A percentile compares a stretch with the other conserved stretches of the same genome.
Evolutionary conservation across 2,113 vertebrate genomes (phyloP).

Genomic region (Phycodurus eques): DNA sequence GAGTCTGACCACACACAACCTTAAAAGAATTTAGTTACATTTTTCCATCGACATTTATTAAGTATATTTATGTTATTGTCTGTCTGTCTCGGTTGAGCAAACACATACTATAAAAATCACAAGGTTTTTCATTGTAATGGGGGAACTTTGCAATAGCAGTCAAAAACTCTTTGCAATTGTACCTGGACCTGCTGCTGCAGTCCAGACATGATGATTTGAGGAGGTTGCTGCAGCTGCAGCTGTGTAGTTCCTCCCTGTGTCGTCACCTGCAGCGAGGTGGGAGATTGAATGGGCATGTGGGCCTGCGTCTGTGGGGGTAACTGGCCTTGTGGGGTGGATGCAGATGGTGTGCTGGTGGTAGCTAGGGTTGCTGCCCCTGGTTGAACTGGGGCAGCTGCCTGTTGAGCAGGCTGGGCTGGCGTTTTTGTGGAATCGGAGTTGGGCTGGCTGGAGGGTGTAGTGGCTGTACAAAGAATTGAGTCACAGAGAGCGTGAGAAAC

Average conservation of each 20-base stretch:
- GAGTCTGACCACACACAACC: background rate
- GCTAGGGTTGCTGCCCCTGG: slow-evolving; percentile 53
- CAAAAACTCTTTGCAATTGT: background rate
- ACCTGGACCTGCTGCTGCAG: slow-evolving; percentile 84
- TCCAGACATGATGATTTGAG: slow-evolving; percentile 82
- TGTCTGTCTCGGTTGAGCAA: background rate
- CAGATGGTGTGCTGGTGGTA: slow-evolving; percentile 57
- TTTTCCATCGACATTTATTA: background rate
- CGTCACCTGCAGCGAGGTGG: slow-evolving; percentile 72
- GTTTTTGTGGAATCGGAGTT: slow-evolving; percentile 61
- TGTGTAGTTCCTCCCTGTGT: slow-evolving; percentile 72
- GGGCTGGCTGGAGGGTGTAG: slow-evolving; percentile 50
- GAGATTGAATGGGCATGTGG: slow-evolving; percentile 75
- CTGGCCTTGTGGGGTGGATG: slow-evolving; percentile 71
- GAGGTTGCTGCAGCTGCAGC: slow-evolving; percentile 82
- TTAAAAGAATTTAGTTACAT: background rate
- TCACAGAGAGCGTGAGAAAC: background rate
- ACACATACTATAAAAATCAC: background rate
- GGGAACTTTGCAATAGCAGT: background rate
- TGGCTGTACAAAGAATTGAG: slow-evolving; percentile 18
- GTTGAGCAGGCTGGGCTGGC: slow-evolving; percentile 68
- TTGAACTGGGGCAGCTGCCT: slow-evolving; percentile 71
- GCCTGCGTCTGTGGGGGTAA: slow-evolving; percentile 79
- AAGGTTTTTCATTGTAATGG: background rate
- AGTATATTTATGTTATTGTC: background rate